Percentiles rank a stretch among this genome's conserved stretches.
phyloP scores from a whole-genome alignment of 2,113 vertebrate species.

The Odocoileus virginianus region DNA sequence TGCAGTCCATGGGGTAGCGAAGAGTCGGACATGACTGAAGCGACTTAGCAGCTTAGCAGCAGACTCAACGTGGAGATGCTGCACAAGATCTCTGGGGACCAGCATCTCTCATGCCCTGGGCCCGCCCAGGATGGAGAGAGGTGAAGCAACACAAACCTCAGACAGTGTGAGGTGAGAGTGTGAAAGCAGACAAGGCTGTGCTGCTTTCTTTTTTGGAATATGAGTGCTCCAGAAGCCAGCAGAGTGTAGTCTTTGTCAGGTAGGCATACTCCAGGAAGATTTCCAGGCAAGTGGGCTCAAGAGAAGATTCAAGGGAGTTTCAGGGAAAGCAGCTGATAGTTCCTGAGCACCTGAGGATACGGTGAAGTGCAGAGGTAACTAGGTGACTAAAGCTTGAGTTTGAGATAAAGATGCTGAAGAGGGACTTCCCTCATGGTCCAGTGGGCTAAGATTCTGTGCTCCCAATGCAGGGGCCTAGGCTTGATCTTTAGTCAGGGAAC shows the following conservation, averaged over 20 bases:
- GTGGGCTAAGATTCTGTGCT: neutral
- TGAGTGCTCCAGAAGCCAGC: neutral
- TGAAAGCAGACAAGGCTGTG: neutral
- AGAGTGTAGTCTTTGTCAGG: neutral
- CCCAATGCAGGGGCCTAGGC: neutral
- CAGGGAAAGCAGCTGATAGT: neutral
- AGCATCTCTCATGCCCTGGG: neutral
- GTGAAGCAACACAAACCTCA: neutral
- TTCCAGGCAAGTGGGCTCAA: neutral
- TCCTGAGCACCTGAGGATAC: neutral
- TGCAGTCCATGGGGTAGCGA: too few relatives aligned
- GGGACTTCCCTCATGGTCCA: neutral
- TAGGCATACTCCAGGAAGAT: neutral
- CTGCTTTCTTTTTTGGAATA: neutral
- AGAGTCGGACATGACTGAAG: too few relatives aligned
- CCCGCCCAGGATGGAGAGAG: neutral
- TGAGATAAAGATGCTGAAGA: neutral
- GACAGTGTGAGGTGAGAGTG: neutral
- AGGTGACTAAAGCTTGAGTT: neutral
- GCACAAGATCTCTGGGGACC: neutral
- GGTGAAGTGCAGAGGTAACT: neutral
- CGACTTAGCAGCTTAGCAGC: too few relatives aligned
- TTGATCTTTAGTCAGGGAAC: neutral
- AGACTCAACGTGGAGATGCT: neutral
- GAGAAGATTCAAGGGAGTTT: neutral